Evolutionary conservation across 1,140 invertebrate genomes (phyloP).

Genomic region (Drosophila sp.): DNA sequence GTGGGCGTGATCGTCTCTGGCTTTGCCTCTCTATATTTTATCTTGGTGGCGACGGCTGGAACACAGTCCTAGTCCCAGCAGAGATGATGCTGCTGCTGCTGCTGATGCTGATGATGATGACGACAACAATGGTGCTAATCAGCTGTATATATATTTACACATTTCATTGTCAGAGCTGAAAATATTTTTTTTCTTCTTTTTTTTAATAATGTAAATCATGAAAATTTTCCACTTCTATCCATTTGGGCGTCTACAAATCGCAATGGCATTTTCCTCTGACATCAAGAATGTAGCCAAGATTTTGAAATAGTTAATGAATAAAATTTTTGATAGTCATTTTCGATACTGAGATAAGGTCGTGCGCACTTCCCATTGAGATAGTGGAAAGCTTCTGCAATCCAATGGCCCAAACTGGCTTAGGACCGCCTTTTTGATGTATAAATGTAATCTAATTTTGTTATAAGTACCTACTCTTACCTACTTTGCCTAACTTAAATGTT

Average conservation of each 20-base stretch:
- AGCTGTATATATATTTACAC: constrained; percentile 65
- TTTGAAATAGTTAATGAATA: neutral
- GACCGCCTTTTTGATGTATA: neutral
- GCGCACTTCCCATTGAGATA: neutral
- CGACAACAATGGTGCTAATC: constrained; percentile 65
- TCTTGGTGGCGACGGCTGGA: constrained; percentile 23
- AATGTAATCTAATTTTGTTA: constrained; percentile 14
- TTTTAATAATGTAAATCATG: constrained; percentile 62
- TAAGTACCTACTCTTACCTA: neutral
- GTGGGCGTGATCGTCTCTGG: constrained; percentile 43
- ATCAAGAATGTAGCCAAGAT: neutral
- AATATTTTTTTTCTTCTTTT: constrained; percentile 15
- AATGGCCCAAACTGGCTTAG: constrained; percentile 3
- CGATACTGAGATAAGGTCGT: constrained; percentile 11
- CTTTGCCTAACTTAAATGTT: no score
- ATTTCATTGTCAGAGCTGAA: constrained; percentile 61
- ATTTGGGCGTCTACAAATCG: neutral
- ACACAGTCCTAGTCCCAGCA: constrained; percentile 10
- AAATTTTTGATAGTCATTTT: constrained; percentile 4
- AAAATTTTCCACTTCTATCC: constrained; percentile 69
- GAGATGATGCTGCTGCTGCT: constrained; percentile 9
- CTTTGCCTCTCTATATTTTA: neutral
- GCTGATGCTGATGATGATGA: constrained; percentile 45
- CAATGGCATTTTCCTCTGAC: constrained; percentile 47
- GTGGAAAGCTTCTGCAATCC: neutral